Base-by-base conservation (phyloP, 2,113 vertebrate genomes). In the Pygoscelis antarcticus region DNA sequence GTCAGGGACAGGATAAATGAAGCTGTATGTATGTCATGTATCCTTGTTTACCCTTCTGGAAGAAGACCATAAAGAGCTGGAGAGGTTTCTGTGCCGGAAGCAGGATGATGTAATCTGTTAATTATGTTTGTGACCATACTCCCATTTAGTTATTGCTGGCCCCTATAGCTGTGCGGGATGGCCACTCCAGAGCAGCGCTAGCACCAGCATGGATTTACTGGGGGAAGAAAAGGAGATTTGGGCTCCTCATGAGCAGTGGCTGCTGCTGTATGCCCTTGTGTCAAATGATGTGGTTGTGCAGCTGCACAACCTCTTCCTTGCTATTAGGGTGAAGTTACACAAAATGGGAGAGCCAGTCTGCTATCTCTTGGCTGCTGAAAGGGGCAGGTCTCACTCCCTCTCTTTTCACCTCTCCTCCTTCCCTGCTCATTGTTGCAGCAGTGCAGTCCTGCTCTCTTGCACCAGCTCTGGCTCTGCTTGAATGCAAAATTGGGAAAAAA, bases 51-150 rank as follows among this genome's bases (percentile, higher is more conserved):
- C 46, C 44, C 40, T 76, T 46, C 54, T 65, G 68, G 36, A 44
- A 87, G 21, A 89, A 46, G 44, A 80, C 23, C 44, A 32, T 49
- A 38, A 69, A 49, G 49, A 88, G n/a, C 54, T 82, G 70, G 36
- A 58, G 58, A 61, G 69, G 40, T 80, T 89, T 87, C 74, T 82
- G 58, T 87, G 87, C 74, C 23, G n/a, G 83, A 93, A 95, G 44
- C 58, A 69, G 70, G 61, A 40, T 1, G 0, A 49, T 2, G 3
- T 42, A 81, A 87, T 90, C 69, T 85, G 64, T 68, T 93, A 83
- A 58, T 86, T 83, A 25, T 38, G 30, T 49, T 62, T 89, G n/a
- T 60, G 61, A 79, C 38, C 16, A 9, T 36, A 49, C 29, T n/a
- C 44, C 11, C 34, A 17, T 65, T 89, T 66, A 20, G n/a, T 68